Evolutionary conservation across 2,797 vertebrate genomes (phyloP).

Genomic region (Prunella strophiata): DNA sequence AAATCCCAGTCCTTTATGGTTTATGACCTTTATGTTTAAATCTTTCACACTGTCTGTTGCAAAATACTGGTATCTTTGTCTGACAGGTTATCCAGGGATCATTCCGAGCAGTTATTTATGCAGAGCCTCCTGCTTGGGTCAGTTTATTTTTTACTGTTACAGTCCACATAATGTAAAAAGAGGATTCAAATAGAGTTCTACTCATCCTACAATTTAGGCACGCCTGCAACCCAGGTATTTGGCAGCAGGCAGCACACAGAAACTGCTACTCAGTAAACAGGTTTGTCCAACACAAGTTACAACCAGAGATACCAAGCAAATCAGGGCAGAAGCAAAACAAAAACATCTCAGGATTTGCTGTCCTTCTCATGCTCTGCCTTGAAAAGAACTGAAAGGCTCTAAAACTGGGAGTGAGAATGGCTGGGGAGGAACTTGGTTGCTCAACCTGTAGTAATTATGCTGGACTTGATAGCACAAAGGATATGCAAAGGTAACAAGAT

Average conservation of each 20-base stretch:
- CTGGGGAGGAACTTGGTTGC: neutral
- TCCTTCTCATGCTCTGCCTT: neutral
- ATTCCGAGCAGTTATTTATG: neutral
- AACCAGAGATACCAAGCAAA: neutral
- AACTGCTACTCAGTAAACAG: conserved; percentile 2
- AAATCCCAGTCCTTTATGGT: neutral
- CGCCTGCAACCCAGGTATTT: neutral
- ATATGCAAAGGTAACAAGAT: neutral
- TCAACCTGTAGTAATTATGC: neutral
- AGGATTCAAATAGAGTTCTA: neutral
- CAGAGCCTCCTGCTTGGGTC: neutral
- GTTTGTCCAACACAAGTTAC: neutral
- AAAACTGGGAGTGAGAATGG: neutral
- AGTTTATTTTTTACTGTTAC: neutral
- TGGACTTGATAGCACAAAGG: neutral
- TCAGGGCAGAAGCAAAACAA: neutral
- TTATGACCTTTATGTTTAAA: neutral
- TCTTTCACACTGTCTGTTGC: neutral
- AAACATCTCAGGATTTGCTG: neutral
- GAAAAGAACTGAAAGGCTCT: neutral
- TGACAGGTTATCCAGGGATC: neutral
- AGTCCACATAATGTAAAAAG: neutral
- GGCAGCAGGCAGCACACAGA: neutral
- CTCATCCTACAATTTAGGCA: neutral
- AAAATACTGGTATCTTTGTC: neutral